Percentiles rank a stretch among this genome's conserved stretches.
phyloP scores from a whole-genome alignment of 2,797 vertebrate species.

The Typhlichthys subterraneus region DNA sequence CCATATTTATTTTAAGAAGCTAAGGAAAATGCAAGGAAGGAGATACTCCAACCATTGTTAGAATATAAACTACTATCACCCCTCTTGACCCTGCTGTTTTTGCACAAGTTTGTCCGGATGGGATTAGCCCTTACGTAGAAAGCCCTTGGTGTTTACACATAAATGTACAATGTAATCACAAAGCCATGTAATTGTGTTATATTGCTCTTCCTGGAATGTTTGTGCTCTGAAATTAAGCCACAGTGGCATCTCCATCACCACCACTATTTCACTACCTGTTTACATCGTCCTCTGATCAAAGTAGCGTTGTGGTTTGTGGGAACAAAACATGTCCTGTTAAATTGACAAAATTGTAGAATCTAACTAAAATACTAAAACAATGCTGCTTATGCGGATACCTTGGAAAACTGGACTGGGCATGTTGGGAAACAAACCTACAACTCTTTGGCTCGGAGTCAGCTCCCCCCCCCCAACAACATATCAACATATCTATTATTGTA shows the following conservation, averaged over 20 bases:
- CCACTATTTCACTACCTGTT: slow-evolving; percentile 62
- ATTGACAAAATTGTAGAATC: slow-evolving; percentile 23
- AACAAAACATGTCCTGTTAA: slow-evolving; percentile 47
- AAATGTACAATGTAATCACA: slow-evolving; percentile 4
- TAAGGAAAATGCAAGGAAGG: slow-evolving; percentile 18
- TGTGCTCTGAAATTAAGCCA: slow-evolving; percentile 20
- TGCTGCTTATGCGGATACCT: too few species aligned
- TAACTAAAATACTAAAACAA: too few species aligned
- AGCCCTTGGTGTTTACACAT: slow-evolving; percentile 3
- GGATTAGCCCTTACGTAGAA: slow-evolving; percentile 28
- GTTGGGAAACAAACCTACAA: too few species aligned
- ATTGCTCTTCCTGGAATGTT: slow-evolving; percentile 45
- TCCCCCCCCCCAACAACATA: too few species aligned
- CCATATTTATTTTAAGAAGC: slow-evolving; percentile 32
- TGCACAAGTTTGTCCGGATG: slow-evolving; percentile 26
- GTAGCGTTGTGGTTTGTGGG: slow-evolving; percentile 12
- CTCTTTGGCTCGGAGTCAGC: too few species aligned
- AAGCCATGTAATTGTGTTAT: slow-evolving; percentile 40
- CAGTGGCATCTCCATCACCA: slow-evolving; percentile 43
- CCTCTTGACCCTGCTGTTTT: slow-evolving; percentile 46
- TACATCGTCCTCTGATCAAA: slow-evolving; percentile 40
- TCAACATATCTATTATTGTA: too few species aligned
- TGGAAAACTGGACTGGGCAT: too few species aligned
- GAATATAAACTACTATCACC: slow-evolving; percentile 36
- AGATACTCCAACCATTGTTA: slow-evolving; percentile 44